Evolutionary conservation across 37 sponge, comb jelly and placozoan genomes (phyloP), one percentile per base, ranked within the genome.

Genomic region (Corticium candelabrum): DNA sequence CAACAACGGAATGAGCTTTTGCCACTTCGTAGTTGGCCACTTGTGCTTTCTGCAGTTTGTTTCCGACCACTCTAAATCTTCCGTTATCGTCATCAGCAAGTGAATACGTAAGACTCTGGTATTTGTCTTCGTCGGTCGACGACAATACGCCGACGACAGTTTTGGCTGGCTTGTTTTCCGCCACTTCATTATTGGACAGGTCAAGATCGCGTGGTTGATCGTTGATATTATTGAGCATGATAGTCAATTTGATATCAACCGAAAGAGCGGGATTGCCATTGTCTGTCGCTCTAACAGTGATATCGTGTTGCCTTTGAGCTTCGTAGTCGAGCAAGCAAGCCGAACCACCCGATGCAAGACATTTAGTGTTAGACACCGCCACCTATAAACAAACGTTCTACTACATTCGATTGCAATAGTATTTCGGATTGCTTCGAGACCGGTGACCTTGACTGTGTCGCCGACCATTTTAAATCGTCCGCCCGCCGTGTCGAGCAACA

Each of bases 211-310:
- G 33, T 32, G 73, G 73, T 34, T 15, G 5, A 70, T 70, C 73
- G 31, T 70, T 70, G 33, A 34, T 32, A 70, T 70, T 32, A 7
- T 29, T 70, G 29, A 70, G 35, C 5, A 5, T 70, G 73, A 70
- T 70, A 5, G 7, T 70, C 7, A 70, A 4, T 29, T 7, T 29
- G 35, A 70, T 7, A 34, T 70, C 73, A 70, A 15, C 36, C 21
- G 73, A 70, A 70, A 4, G 73, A 30, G 73, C 29, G 5, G 73
- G 73, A 29, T 7, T 35, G 36, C 73, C 73, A 4, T 4, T 29
- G 73, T 70, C 73, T 15, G 36, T 70, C 29, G 73, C 73, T 70
- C 73, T 29, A 30, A 70, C 73, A 35, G 5, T 4, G 31, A 70
- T 15, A 29, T 7, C 21, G 73, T 70, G 31, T 4, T 70, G 31